Evolutionary conservation across 2,797 vertebrate species (phyloP).

Genomic region (Cynopterus sphinx): DNA sequence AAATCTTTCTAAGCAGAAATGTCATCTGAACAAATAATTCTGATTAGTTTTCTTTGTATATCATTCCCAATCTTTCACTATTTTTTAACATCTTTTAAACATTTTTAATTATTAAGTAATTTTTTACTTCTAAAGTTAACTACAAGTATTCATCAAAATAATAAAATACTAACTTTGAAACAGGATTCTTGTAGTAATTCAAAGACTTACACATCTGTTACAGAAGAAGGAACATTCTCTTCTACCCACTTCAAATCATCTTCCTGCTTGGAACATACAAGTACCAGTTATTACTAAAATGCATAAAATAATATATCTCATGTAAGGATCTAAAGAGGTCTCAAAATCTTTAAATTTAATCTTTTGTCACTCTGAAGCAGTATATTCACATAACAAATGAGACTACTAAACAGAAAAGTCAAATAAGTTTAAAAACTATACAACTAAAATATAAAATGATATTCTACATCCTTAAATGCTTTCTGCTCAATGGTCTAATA

Average conservation of each 20-base stretch:
- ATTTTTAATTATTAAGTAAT: not conserved
- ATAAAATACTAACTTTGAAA: slow-evolving; percentile 43
- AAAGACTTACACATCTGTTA: slow-evolving; percentile 96
- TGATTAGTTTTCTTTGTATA: slow-evolving; percentile 28
- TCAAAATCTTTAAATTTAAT: slow-evolving; percentile 3
- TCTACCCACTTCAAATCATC: slow-evolving; percentile 98
- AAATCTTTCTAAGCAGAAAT: slow-evolving; percentile 54
- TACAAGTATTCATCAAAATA: slow-evolving; percentile 15
- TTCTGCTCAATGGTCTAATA: not conserved
- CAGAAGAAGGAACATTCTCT: slow-evolving; percentile 96
- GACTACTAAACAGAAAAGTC: slow-evolving; percentile 11
- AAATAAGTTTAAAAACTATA: not conserved
- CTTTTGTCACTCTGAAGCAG: not conserved
- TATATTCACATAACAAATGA: not conserved
- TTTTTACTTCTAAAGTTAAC: not conserved
- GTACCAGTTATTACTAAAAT: slow-evolving; percentile 50
- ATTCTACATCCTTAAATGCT: not conserved
- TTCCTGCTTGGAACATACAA: slow-evolving; percentile 87
- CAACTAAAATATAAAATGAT: not conserved
- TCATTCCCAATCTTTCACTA: slow-evolving; percentile 20
- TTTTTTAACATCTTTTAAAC: not conserved
- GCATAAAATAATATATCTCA: not conserved
- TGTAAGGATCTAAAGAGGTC: not conserved
- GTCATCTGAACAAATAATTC: slow-evolving; percentile 34
- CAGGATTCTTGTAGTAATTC: slow-evolving; percentile 30